These are phyloP conservation scores for Thalassarche chlororhynchos DNA, from an alignment of 2,113 vertebrate species.

Conservation along the genomic window DNA sequence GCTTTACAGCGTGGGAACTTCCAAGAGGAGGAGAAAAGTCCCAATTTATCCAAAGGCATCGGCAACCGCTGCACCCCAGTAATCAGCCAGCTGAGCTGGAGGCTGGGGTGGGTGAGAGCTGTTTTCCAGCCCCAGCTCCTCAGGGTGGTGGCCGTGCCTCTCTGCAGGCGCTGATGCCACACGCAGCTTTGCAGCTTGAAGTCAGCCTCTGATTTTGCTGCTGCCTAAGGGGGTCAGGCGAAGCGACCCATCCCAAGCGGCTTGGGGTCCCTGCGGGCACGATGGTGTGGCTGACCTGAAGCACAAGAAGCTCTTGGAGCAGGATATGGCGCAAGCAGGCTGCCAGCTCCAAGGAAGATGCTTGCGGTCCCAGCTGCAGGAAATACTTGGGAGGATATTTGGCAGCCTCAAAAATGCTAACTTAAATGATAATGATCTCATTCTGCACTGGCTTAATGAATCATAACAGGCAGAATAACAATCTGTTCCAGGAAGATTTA, in stretches of 20 bases:
- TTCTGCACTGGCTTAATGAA: background rate
- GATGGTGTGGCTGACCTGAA: background rate
- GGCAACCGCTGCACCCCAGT: fast-evolving
- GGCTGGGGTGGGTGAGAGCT: background rate
- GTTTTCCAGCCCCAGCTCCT: background rate
- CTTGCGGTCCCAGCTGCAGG: background rate
- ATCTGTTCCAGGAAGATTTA: constrained; percentile 8
- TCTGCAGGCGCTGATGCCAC: background rate
- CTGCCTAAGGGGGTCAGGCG: background rate
- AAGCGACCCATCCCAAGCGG: fast-evolving
- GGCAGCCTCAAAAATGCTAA: background rate
- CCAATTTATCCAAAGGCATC: background rate
- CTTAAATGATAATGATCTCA: background rate
- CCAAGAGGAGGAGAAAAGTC: background rate
- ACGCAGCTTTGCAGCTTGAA: background rate
- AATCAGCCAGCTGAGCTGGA: background rate
- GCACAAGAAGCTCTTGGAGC: background rate
- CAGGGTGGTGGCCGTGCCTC: fast-evolving
- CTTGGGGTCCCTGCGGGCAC: fast-evolving
- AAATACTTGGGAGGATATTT: background rate
- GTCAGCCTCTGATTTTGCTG: background rate
- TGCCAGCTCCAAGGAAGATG: background rate
- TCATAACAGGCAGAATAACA: background rate
- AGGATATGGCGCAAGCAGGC: background rate
- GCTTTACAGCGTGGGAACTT: background rate